Evolutionary conservation across 2,888 invertebrate species (phyloP), one percentile per base, ranked within the genome.

Genomic region (Morinoia aosen): DNA sequence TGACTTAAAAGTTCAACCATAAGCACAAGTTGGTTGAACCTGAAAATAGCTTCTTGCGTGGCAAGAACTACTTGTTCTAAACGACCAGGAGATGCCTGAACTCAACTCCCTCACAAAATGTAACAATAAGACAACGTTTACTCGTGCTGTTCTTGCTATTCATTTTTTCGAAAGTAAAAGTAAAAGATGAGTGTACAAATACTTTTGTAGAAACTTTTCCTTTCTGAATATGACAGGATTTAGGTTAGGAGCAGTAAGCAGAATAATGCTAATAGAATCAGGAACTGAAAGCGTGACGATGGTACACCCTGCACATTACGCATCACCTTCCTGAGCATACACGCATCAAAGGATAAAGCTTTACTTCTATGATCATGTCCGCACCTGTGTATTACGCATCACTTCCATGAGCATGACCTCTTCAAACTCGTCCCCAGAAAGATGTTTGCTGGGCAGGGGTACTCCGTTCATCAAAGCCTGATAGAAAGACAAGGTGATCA

Each of bases 381-480:
- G 76, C 76, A 76, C 93, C 93, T 93, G 98, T 0, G 99, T 99
- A 97, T 98, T 98, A 25, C 98, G 98, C 97, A 99, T 98, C 25
- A 99, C 98, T 97, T 99, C 98, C 40, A 98, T 98, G 96, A 99
- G 98, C 90, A 99, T 98, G 0, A 98, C 98, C 97, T 99, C 99
- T 97, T 99, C 99, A 97, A 99, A 98, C 96, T 98, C 98, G 96
- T 99, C 99, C 0, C 98, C 98, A 33, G 98, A 98, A 3, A 98
- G 97, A 61, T 98, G 97, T 96, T 98, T 97, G 88, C 96, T 96
- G 14, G 96, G 96, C 96, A 99, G 97, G 0, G 99, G 99, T 91
- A 99, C 98, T 5, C 99, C 99, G 97, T 99, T 99, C 95, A 99
- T 97, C 95, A 99, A 97, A 0, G 98, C 99, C 98, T 98, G 98